Evolutionary conservation across 2,113 vertebrate genomes (phyloP).

Genomic region (Colius striatus): DNA sequence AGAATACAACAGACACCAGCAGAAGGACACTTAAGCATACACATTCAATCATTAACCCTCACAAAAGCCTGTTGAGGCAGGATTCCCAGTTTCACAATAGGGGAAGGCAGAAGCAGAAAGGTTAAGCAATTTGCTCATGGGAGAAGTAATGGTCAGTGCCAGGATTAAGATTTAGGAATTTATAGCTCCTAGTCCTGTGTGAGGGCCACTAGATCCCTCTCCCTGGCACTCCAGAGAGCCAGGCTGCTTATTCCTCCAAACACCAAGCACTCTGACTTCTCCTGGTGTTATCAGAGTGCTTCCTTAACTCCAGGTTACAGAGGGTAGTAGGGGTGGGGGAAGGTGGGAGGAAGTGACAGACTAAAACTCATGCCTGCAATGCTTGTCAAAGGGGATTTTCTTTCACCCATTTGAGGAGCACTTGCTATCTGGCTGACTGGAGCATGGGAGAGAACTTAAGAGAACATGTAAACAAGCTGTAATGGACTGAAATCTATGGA

Average conservation of each 20-base stretch:
- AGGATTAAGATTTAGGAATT: conserved; percentile 57
- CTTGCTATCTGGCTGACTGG: not conserved
- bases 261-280: conserved; percentile 29
- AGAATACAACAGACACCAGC: not conserved
- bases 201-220: not conserved
- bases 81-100: not conserved
- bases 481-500: not conserved
- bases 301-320: conserved; percentile 2
- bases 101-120: conserved; percentile 11
- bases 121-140: conserved; percentile 28
- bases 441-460: not conserved
- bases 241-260: conserved; percentile 32
- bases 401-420: not conserved
- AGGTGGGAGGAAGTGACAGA: not conserved
- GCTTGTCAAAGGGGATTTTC: not conserved
- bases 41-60: not conserved
- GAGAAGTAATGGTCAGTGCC: conserved; percentile 38
- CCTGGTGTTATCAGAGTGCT: conserved; percentile 10
- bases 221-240: conserved; percentile 3
- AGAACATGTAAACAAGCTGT: not conserved
- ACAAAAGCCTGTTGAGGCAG: not conserved
- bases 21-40: not conserved
- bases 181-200: conserved; percentile 15
- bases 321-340: not conserved
- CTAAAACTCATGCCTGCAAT: not conserved